Evolutionary conservation across 2,797 vertebrate species (phyloP).

Genomic region (Peromyscus melanophrys): DNA sequence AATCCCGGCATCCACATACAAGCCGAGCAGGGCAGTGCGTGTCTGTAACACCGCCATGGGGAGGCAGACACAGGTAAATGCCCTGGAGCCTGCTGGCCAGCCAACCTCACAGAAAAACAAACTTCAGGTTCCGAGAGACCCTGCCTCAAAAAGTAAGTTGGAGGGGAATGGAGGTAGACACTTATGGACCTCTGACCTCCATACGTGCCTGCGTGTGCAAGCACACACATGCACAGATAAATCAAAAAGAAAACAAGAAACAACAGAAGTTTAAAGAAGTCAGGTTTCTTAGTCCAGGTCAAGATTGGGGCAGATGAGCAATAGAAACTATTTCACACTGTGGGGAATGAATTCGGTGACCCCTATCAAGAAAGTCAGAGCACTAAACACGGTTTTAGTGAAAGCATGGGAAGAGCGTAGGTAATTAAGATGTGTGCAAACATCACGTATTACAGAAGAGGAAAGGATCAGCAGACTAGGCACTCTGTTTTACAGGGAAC

Average conservation of each 20-base stretch:
- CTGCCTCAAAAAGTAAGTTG: not conserved
- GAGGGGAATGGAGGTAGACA: not conserved
- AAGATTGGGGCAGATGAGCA: not conserved
- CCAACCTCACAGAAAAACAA: not conserved
- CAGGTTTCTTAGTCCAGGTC: not conserved
- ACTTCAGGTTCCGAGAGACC: not conserved
- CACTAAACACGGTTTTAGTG: not conserved
- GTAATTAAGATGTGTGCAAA: not conserved
- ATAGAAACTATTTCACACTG: not conserved
- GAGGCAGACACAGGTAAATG: not conserved
- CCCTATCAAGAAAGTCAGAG: not conserved
- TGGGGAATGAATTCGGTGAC: not conserved
- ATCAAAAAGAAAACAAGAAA: not conserved
- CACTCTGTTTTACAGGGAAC: not conserved
- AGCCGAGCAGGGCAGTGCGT: not conserved
- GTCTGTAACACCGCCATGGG: not conserved
- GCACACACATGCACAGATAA: not conserved
- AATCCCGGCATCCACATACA: not conserved
- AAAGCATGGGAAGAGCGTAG: not conserved
- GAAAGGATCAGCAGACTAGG: not conserved
- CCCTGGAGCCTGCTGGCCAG: not conserved
- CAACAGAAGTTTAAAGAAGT: not conserved
- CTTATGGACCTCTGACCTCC: not conserved
- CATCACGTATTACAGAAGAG: not conserved
- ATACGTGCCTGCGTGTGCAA: not conserved